phyloP scores from a whole-genome alignment of 2,888 invertebrate genomes.

The Hermodice carunculata region DNA sequence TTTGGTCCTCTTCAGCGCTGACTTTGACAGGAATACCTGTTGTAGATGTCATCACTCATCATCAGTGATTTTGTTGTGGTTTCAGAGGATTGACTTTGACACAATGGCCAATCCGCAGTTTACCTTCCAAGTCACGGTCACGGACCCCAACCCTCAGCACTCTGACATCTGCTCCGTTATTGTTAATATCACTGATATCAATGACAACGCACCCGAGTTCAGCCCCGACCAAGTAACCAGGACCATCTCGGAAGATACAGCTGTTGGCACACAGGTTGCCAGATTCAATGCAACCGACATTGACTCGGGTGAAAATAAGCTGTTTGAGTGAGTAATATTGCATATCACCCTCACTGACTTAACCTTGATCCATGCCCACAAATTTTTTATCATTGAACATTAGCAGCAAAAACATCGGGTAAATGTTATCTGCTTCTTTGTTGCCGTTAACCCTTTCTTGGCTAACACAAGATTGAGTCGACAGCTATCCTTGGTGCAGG shows the following conservation, averaged over 20 bases:
- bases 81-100: conserved; percentile 38
- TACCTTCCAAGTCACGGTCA: conserved; percentile 25
- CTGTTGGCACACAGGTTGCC: conserved; percentile 89
- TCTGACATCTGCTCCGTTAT: conserved; percentile 16
- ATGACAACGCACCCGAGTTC: conserved; percentile 96
- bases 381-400: no score
- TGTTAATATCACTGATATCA: conserved; percentile 83
- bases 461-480: no score
- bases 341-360: not conserved
- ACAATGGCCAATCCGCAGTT: conserved; percentile 11
- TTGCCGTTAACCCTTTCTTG: no score
- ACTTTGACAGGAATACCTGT: no score
- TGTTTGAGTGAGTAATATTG: conserved; percentile 54
- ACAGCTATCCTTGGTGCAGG: not conserved
- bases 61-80: not conserved
- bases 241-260: conserved; percentile 80
- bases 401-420: no score
- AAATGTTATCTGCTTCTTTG: no score
- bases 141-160: conserved; percentile 15
- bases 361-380: no score
- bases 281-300: conserved; percentile 96
- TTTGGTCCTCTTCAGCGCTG: no score
- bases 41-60: no score
- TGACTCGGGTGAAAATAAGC: conserved; percentile 84
- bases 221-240: conserved; percentile 75